A percentile compares a stretch with the other conserved stretches of the same genome.
These are phyloP conservation scores for Charaxes varanes DNA, from an alignment of 1,140 invertebrate species.

Conservation along the genomic window DNA sequence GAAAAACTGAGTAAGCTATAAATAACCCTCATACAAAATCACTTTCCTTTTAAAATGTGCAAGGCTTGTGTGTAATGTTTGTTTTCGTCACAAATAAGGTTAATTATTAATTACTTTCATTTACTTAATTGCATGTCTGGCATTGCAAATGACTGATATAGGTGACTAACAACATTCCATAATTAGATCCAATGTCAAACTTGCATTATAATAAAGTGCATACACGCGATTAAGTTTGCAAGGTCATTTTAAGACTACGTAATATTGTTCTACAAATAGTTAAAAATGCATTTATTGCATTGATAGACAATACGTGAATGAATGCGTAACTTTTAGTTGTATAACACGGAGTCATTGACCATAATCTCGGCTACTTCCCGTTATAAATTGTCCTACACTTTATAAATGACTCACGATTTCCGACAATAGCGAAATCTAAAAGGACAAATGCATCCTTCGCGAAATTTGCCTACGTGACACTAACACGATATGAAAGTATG, in stretches of 20 bases:
- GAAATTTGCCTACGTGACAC: conserved; percentile 56
- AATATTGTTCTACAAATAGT: neutral
- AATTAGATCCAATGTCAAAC: conserved; percentile 37
- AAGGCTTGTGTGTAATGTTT: too few species aligned
- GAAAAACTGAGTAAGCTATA: neutral
- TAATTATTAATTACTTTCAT: neutral
- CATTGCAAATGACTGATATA: neutral
- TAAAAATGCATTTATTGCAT: neutral
- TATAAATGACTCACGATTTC: conserved; percentile 52
- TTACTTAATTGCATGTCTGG: neutral
- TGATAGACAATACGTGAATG: neutral
- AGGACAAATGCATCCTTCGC: conserved; percentile 30
- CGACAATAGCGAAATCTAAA: conserved; percentile 27
- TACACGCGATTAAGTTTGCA: conserved; percentile 29
- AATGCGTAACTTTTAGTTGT: conserved; percentile 5
- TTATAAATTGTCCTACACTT: conserved; percentile 41
- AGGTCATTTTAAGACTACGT: conserved; percentile 24
- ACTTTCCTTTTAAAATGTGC: too few species aligned
- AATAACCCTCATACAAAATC: too few species aligned
- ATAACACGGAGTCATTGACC: conserved; percentile 50
- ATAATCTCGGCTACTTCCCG: conserved; percentile 52
- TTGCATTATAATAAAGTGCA: conserved; percentile 15
- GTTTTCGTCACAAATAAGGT: too few species aligned
- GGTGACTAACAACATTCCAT: conserved; percentile 10
- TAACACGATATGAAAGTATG: conserved; percentile 5